Conservation (phyloP, 2,888 invertebrate genomes). For the Chamaedrilus cognettii region DNA sequence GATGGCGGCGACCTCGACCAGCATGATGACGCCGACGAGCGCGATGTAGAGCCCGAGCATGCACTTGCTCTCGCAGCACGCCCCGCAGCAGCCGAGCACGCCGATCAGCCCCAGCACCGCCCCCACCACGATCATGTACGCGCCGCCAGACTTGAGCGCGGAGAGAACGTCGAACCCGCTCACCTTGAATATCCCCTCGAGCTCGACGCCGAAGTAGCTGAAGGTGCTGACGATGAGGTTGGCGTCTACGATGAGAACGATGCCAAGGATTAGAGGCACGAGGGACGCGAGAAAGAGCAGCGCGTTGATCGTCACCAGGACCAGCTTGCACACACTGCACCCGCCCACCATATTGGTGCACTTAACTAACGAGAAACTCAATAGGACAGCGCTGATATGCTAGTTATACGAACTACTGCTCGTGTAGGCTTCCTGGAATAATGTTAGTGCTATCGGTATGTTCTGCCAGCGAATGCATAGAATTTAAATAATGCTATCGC, state of each 20-base stretch:
- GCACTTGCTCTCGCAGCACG: conserved; percentile 18
- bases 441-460: too few relatives aligned
- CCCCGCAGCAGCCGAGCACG: conserved; percentile 12
- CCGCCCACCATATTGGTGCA: too few relatives aligned
- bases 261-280: neutral
- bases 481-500: too few relatives aligned
- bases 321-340: too few relatives aligned
- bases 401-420: too few relatives aligned
- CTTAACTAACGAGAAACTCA: too few relatives aligned
- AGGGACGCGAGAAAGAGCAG: neutral
- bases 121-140: conserved; percentile 18
- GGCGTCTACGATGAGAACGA: neutral
- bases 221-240: neutral
- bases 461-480: too few relatives aligned
- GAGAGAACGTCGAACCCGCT: too few relatives aligned
- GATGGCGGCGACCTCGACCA: conserved; percentile 14
- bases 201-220: neutral
- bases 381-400: too few relatives aligned
- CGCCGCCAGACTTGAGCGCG: too few relatives aligned
- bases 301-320: neutral
- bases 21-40: conserved; percentile 5
- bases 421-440: too few relatives aligned
- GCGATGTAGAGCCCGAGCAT: neutral
- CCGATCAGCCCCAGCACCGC: conserved; percentile 5
- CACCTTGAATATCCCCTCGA: conserved; percentile 1